Percentiles rank a stretch among this genome's conserved stretches.
Evolutionary conservation across 2,888 invertebrate genomes (phyloP).

Genomic region (Cheilosia scutellata): DNA sequence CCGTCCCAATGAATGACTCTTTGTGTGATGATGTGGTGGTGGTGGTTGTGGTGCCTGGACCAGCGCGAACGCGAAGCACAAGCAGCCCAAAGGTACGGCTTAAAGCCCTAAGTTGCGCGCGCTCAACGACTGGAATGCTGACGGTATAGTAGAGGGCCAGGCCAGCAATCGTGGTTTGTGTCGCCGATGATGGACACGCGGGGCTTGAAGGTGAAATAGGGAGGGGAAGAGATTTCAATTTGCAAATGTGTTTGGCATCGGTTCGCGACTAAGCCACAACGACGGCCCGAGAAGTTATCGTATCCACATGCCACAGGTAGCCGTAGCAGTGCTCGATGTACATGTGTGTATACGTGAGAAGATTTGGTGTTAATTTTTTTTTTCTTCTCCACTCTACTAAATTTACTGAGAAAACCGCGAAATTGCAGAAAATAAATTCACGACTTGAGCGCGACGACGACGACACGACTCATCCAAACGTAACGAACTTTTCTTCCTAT

Average conservation of each 20-base stretch:
- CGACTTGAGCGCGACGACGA: conserved; percentile 42
- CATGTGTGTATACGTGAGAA: conserved; percentile 2
- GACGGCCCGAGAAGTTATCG: conserved; percentile 45
- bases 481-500: conserved; percentile 55
- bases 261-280: conserved; percentile 56
- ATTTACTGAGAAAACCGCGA: conserved; percentile 66
- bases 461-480: conserved; percentile 61
- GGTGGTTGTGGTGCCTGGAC: conserved; percentile 11
- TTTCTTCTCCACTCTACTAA: conserved; percentile 47
- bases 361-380: conserved; percentile 66
- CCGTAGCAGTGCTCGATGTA: conserved; percentile 47
- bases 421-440: conserved; percentile 63
- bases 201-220: not conserved
- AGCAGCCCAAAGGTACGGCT: conserved; percentile 43
- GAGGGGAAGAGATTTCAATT: conserved; percentile 31
- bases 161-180: conserved; percentile 15
- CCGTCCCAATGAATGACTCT: conserved; percentile 19
- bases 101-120: conserved; percentile 57
- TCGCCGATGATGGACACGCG: conserved; percentile 1
- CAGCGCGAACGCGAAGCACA: conserved; percentile 2
- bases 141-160: conserved; percentile 1
- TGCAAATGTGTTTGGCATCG: conserved; percentile 64
- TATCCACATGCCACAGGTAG: conserved; percentile 74
- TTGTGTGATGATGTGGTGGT: not conserved
- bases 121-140: conserved; percentile 63